Evolutionary conservation across 2,888 invertebrate species (phyloP).

Genomic region (Drosophila lutescens): DNA sequence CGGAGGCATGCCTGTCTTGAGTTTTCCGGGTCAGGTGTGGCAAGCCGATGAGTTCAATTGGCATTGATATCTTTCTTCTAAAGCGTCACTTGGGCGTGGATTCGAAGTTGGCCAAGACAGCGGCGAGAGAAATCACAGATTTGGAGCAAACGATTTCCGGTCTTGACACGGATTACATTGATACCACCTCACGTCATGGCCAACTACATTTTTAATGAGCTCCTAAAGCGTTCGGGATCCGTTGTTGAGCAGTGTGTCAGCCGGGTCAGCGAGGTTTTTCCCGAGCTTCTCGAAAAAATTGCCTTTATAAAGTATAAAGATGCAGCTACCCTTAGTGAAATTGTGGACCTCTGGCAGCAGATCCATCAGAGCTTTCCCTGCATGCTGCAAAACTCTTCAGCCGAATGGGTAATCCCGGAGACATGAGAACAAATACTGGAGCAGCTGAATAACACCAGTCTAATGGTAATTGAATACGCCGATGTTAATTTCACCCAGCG

Average conservation of each 20-base stretch:
- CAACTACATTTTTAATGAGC: conserved; percentile 77
- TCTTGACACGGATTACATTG: too few relatives aligned
- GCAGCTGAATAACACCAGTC: conserved; percentile 63
- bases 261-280: conserved; percentile 63
- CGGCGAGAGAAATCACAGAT: conserved; percentile 68
- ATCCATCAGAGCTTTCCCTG: conserved; percentile 65
- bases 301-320: conserved; percentile 63
- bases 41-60: conserved; percentile 71
- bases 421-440: conserved; percentile 64
- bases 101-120: conserved; percentile 46
- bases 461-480: conserved; percentile 63
- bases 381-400: conserved; percentile 51
- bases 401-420: conserved; percentile 63
- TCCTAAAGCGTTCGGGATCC: conserved; percentile 53
- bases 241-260: conserved; percentile 63
- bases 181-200: conserved; percentile 56
- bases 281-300: conserved; percentile 76
- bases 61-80: conserved; percentile 76
- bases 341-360: conserved; percentile 73
- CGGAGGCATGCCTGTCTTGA: conserved; percentile 76
- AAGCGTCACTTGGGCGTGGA: conserved; percentile 65
- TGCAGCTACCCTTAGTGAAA: conserved; percentile 62
- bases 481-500: conserved; percentile 62
- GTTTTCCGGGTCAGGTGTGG: conserved; percentile 36
- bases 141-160: conserved; percentile 68